Conservation (phyloP, 2,797 vertebrate genomes). For the Acipenser ruthenus region DNA sequence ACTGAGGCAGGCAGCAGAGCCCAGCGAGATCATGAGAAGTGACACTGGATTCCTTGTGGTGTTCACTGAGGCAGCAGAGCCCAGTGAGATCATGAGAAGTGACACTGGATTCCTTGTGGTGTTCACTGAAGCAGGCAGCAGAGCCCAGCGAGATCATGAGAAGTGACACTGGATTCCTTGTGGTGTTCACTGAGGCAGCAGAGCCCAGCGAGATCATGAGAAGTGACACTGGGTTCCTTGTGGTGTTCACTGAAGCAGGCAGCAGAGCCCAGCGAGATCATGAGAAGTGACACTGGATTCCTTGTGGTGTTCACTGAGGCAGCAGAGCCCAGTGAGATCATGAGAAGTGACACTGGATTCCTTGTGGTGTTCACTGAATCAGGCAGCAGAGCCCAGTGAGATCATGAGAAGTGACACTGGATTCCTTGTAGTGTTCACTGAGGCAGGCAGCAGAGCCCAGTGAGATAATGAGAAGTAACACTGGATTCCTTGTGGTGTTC, state of each 20-base stretch:
- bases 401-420: slow-evolving; percentile 27
- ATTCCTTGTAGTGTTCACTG: neutral
- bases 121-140: neutral
- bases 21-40: slow-evolving; percentile 13
- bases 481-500: slow-evolving; percentile 19
- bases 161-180: slow-evolving; percentile 23
- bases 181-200: neutral
- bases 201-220: slow-evolving; percentile 16
- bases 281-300: no score
- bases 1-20: neutral
- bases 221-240: no score
- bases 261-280: no score
- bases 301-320: no score
- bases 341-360: no score
- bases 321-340: no score
- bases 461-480: slow-evolving; percentile 20
- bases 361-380: no score
- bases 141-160: slow-evolving; percentile 12
- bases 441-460: slow-evolving; percentile 9
- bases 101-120: slow-evolving; percentile 20
- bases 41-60: slow-evolving; percentile 20
- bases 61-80: neutral
- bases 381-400: no score
- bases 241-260: no score
- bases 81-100: slow-evolving; percentile 14